Evolutionary conservation across 2,797 vertebrate species (phyloP), one percentile per base, ranked within the genome.

Genomic region (Sorex maritimensis): DNA sequence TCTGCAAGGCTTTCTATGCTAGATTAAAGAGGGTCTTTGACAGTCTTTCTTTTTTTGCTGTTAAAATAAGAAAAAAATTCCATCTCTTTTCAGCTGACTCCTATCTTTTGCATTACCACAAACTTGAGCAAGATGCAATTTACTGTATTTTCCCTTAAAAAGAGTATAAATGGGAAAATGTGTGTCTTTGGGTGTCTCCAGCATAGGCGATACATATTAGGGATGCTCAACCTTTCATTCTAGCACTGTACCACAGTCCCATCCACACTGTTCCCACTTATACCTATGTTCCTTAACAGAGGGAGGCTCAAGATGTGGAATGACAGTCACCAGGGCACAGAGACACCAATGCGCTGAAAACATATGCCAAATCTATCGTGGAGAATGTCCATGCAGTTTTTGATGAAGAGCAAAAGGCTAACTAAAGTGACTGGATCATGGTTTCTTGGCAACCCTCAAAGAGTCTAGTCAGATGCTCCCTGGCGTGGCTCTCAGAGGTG

Each of bases 121-220:
- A 72, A 74, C 17, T 63, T 55, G 46, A 90, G 24, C 44, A 92
- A 96, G 92, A 86, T 67, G 28, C 30, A 89, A 58, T 69, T 88
- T 26, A 67, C 14, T 71, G 24, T 44, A 26, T 68, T 86, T 93
- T 88, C 38, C 72, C 38, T 95, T 88, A 65, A 72, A 82, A 88
- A 77, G 14, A 84, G 86, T 68, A 26, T 44, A 71, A 81, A 23
- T 41, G 44, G 23, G 17, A 61, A 61, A 65, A 44, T 71, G 21
- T 3, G 58, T n/a, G 7, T 68, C 21, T 86, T 26, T 80, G 68
- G 13, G 34, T 71, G 52, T 84, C 81, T 81, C 73, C 12, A 19
- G 34, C 52, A 30, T 4, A 6, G 30, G 10, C n/a, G 28, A 1
- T 5, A 5, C 2, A 0, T 30, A 34, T 88, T 41, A 69, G 13